Percentiles rank a stretch among this genome's conserved stretches.
phyloP scores from a whole-genome alignment of 2,888 invertebrate species.

The Bedellia somnulentella region DNA sequence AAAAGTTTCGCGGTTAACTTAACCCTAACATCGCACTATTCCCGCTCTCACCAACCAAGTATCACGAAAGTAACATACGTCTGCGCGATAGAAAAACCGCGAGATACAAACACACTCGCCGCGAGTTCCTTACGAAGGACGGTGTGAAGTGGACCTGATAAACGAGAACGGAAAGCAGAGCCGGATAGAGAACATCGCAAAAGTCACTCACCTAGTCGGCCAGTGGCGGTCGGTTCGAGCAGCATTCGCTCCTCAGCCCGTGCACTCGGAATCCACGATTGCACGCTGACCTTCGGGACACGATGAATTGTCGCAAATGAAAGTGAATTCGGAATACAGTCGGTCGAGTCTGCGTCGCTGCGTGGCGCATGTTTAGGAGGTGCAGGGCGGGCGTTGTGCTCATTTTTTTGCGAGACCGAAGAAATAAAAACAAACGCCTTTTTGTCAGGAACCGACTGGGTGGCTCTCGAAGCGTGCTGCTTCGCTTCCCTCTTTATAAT shows the following conservation, averaged over 20 bases:
- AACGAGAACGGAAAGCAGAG: conserved; percentile 39
- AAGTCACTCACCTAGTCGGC: conserved; percentile 48
- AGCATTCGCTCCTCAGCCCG: conserved; percentile 31
- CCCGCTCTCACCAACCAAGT: conserved; percentile 15
- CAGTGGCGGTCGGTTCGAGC: conserved; percentile 44
- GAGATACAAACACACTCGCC: conserved; percentile 26
- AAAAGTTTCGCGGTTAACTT: conserved; percentile 42
- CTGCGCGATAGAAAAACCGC: conserved; percentile 23
- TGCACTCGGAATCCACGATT: conserved; percentile 16
- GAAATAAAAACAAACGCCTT: conserved; percentile 61
- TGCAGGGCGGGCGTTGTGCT: conserved; percentile 58
- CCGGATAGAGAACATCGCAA: conserved; percentile 35
- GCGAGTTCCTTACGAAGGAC: conserved; percentile 42
- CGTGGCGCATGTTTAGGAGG: conserved; percentile 62
- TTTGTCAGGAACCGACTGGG: conserved; percentile 42
- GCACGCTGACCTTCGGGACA: conserved; percentile 49
- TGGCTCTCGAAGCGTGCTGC: conserved; percentile 14
- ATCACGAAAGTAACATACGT: conserved; percentile 17
- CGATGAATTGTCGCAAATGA: conserved; percentile 59
- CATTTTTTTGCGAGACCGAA: conserved; percentile 53
- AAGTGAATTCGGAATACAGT: conserved; percentile 59
- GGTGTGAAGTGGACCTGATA: conserved; percentile 40
- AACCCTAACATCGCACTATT: conserved; percentile 18
- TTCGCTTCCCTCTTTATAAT: too few species aligned
- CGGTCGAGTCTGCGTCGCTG: conserved; percentile 57